Evolutionary conservation across 2,113 vertebrate species (phyloP).

Genomic region (Amia ocellicauda): DNA sequence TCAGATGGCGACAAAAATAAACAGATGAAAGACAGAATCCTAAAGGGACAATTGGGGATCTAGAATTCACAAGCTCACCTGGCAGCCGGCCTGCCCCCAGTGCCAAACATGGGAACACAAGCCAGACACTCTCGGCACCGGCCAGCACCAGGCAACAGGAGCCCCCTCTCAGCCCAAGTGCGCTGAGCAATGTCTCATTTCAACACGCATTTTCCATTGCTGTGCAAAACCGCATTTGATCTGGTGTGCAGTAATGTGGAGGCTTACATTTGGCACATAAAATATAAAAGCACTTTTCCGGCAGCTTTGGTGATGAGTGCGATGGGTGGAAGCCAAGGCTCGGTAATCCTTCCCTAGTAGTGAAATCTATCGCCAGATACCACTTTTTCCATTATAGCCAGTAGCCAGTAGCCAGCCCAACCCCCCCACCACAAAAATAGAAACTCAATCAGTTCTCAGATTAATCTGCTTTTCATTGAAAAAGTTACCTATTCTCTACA

Average conservation of each 20-base stretch:
- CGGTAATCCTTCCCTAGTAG: slow-evolving; percentile 17
- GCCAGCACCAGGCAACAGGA: slow-evolving; percentile 1
- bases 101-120: background rate
- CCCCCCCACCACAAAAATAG: slow-evolving; percentile 21
- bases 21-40: background rate
- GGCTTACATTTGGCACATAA: background rate
- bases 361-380: slow-evolving; percentile 18
- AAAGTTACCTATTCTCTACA: too few species aligned
- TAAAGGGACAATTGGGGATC: background rate
- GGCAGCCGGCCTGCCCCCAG: background rate
- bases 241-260: background rate
- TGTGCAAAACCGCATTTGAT: too few species aligned
- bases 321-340: background rate
- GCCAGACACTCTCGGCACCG: background rate
- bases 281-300: background rate
- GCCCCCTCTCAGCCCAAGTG: background rate
- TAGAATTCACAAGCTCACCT: background rate
- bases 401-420: slow-evolving; percentile 27
- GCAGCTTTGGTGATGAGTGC: background rate
- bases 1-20: background rate
- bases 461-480: background rate
- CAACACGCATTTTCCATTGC: background rate
- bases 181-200: background rate
- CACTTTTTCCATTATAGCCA: too few species aligned
- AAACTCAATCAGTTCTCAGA: background rate